Base-by-base conservation (phyloP, 2,888 invertebrate genomes). In the Hypsopygia costalis region DNA sequence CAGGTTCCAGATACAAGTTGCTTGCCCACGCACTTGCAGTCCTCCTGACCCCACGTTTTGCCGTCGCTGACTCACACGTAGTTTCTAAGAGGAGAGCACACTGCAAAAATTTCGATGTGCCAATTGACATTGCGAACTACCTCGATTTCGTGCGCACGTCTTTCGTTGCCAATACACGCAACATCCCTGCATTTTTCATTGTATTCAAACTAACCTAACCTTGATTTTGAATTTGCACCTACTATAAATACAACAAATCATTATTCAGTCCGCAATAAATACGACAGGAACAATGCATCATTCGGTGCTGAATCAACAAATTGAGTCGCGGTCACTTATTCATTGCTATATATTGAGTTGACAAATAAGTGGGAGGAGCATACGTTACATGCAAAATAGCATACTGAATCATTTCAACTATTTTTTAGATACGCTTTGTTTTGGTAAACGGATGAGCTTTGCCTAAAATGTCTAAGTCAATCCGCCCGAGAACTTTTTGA, bases 1-100 rank as follows among this genome's bases (percentile, higher is more conserved):
- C 86, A 80, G 85, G 86, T 86, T 87, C 71, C 69, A 67, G 62
- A 59, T 70, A 62, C 73, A 69, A 73, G 76, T 69, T 60, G 50
- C 56, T 58, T 65, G 69, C 85, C 83, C 72, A 83, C 85, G 69
- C 74, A 60, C 54, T 62, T 62, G 59, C 68, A 62, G 69, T 72
- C 76, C 60, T 73, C 65, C 67, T 80, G 77, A 76, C 74, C 74
- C 66, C 56, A 63, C 69, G 65, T 62, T 56, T 69, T 69, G 69
- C 63, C 63, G 63, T 62, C 55, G 58, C 57, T 78, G 76, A 81
- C 62, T 80, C 71, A 80, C 70, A 64, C 6, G 25, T 3, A 16
- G 16, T 3, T 16, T 16, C 16, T 2, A 16, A 3, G 16, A 2
- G 16, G 16, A 16, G 2, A 3, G 16, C 2, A 16, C 16, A 4